Conservation (phyloP, 2,797 vertebrate genomes). For the Cyprinella venusta region DNA sequence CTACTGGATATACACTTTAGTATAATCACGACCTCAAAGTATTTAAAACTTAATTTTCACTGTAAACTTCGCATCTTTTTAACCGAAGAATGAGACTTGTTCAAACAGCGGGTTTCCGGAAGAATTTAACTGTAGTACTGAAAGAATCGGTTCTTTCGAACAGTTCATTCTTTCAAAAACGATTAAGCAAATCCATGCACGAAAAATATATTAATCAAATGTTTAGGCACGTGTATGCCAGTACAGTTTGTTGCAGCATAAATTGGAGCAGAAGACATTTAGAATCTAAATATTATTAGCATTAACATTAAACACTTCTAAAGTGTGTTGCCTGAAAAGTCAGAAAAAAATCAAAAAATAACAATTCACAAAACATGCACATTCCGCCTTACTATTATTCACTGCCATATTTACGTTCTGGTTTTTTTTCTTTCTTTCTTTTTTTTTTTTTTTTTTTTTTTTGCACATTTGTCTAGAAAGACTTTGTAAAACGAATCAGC, state of each 20-base stretch:
- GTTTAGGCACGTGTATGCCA: neutral
- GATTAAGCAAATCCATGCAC: neutral
- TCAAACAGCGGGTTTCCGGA: neutral
- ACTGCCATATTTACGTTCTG: too few species aligned
- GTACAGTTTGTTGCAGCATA: neutral
- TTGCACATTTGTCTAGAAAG: too few species aligned
- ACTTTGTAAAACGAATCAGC: neutral
- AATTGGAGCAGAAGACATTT: neutral
- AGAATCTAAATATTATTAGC: too few species aligned
- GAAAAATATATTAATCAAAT: neutral
- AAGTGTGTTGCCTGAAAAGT: neutral
- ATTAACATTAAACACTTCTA: neutral
- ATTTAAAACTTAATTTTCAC: neutral
- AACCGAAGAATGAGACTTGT: neutral
- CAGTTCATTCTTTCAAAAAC: neutral
- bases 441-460: too few species aligned
- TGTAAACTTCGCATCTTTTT: neutral
- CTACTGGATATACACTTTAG: too few species aligned
- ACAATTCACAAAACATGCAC: too few species aligned
- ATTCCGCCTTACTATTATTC: too few species aligned
- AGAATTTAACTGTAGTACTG: neutral
- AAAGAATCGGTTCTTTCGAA: constrained; percentile 12
- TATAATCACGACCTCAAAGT: neutral
- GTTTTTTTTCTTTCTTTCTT: too few species aligned
- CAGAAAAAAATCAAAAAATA: too few species aligned